These are phyloP conservation scores for Catocala nupta DNA, from an alignment of 2,888 invertebrate species.

Conservation along the genomic window DNA sequence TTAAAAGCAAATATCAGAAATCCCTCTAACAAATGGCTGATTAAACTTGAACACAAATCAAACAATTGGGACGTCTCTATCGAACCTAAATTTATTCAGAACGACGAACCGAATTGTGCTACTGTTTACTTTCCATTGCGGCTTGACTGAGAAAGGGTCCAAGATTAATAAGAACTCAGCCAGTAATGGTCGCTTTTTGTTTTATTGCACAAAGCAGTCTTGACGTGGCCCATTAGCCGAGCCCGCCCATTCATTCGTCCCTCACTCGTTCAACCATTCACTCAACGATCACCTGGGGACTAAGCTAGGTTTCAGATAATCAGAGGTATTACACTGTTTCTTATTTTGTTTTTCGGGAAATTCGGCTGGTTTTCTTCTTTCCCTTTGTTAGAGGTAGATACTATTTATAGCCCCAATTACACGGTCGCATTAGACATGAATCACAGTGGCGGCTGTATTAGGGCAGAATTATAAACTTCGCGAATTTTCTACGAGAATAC, in stretches of 20 bases:
- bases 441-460: not conserved
- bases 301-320: constrained; percentile 68
- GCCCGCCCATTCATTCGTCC: constrained; percentile 70
- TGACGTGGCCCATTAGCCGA: constrained; percentile 77
- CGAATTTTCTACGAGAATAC: no score
- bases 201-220: constrained; percentile 74
- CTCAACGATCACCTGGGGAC: constrained; percentile 81
- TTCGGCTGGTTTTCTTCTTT: constrained; percentile 12
- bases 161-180: constrained; percentile 59
- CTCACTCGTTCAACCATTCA: constrained; percentile 65
- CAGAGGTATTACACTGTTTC: constrained; percentile 64
- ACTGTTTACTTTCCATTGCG: constrained; percentile 5
- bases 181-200: constrained; percentile 76
- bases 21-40: no score
- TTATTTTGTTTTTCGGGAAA: constrained; percentile 43
- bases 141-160: constrained; percentile 40
- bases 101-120: constrained; percentile 9
- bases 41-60: no score
- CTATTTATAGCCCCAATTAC: constrained; percentile 7
- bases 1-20: no score
- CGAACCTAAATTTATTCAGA: not conserved
- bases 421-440: not conserved
- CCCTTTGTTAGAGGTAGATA: not conserved
- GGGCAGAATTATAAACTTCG: no score
- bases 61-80: not conserved